Evolutionary conservation across 2,888 invertebrate species (phyloP).

Genomic region (Rapana venosa): DNA sequence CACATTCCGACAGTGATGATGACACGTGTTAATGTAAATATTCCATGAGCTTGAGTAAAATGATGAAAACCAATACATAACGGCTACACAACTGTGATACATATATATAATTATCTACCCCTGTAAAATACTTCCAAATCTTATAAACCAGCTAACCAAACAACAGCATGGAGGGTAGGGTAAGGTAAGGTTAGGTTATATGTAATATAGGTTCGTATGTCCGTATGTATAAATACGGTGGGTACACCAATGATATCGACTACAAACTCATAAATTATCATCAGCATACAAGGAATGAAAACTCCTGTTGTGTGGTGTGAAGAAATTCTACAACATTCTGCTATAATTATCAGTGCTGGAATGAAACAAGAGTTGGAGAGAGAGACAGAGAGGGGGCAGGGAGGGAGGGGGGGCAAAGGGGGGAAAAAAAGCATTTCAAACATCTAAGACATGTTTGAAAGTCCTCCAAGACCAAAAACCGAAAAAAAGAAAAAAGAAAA

Average conservation of each 20-base stretch:
- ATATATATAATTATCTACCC: too few relatives aligned
- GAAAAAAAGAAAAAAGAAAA: neutral
- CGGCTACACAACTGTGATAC: neutral
- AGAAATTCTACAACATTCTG: neutral
- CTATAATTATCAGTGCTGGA: neutral
- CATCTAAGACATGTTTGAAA: neutral
- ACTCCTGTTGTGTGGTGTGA: neutral
- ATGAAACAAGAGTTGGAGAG: neutral
- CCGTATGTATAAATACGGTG: neutral
- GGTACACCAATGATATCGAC: neutral
- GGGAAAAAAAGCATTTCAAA: neutral
- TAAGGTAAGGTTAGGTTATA: too few relatives aligned
- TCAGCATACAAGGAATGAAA: slow-evolving; percentile 14
- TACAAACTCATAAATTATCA: neutral
- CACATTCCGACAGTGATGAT: neutral
- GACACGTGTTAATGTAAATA: neutral
- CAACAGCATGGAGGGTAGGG: neutral
- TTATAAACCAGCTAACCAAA: neutral
- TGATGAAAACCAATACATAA: slow-evolving; percentile 3
- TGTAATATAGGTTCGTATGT: too few relatives aligned
- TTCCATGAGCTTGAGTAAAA: neutral
- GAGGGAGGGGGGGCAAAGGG: neutral
- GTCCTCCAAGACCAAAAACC: neutral
- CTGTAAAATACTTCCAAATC: too few relatives aligned
- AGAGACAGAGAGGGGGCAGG: neutral